Percentiles rank a stretch among this genome's conserved stretches.
Conservation (phyloP, 2,113 vertebrate species). For the Callospermophilus lateralis region DNA sequence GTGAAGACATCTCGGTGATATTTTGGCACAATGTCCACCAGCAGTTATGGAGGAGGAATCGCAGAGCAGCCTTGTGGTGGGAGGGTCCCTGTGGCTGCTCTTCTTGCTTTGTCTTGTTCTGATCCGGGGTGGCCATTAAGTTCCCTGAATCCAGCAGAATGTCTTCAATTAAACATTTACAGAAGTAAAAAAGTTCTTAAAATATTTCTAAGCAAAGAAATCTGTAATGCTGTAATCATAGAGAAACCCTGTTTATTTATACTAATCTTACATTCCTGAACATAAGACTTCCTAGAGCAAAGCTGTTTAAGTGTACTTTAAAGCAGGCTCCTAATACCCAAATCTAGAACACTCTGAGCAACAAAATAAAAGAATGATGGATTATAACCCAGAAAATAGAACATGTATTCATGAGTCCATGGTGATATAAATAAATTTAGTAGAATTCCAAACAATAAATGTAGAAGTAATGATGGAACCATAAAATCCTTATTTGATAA, state of each 20-base stretch:
- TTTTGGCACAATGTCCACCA: background rate
- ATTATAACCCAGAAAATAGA: slow-evolving; percentile 23
- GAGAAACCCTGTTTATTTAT: background rate
- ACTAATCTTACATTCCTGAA: background rate
- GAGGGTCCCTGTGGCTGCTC: background rate
- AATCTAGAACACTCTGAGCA: slow-evolving; percentile 10
- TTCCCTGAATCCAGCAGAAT: background rate
- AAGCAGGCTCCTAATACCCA: background rate
- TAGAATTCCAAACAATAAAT: background rate
- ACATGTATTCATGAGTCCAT: background rate
- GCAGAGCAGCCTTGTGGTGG: background rate
- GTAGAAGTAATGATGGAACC: background rate
- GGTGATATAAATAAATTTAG: background rate
- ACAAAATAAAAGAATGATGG: slow-evolving; percentile 12
- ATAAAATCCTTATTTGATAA: background rate
- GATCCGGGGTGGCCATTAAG: background rate
- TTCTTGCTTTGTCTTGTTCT: background rate
- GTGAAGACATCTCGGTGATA: background rate
- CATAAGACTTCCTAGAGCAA: slow-evolving; percentile 19
- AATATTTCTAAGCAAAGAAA: slow-evolving; percentile 23
- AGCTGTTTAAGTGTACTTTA: background rate
- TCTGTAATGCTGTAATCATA: background rate
- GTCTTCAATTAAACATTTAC: background rate
- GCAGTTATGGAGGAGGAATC: background rate
- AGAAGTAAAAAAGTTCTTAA: background rate